phyloP scores from a whole-genome alignment of 2,888 invertebrate species.

The Ditylenchus weischeri region DNA sequence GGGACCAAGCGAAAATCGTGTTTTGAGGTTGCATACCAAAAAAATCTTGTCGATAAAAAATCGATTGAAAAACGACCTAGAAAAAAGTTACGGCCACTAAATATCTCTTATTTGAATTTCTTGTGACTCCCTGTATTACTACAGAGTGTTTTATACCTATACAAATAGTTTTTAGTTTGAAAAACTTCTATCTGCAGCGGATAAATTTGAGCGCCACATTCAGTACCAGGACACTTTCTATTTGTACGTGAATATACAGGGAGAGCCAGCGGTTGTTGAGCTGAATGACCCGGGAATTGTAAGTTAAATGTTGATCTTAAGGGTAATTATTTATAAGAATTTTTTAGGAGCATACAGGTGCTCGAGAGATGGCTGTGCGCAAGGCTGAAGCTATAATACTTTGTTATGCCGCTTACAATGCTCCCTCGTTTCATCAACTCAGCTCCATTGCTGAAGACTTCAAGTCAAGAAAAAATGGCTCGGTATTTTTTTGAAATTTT shows the following conservation, averaged over 20 bases:
- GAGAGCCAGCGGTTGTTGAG: slow-evolving; percentile 23
- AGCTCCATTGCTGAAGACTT: slow-evolving; percentile 34
- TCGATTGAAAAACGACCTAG: too few relatives aligned
- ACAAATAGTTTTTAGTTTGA: slow-evolving; percentile 34
- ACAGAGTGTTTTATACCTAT: not conserved
- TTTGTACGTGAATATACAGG: slow-evolving; percentile 29
- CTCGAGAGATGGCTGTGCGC: slow-evolving; percentile 37
- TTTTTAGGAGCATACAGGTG: slow-evolving; percentile 39
- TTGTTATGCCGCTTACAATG: slow-evolving; percentile 33
- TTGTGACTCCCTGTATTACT: too few relatives aligned
- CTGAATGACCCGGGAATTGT: slow-evolving; percentile 32
- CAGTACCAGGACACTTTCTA: slow-evolving; percentile 38
- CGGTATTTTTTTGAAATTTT: slow-evolving; percentile 7
- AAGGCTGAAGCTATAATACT: slow-evolving; percentile 40
- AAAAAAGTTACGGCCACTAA: too few relatives aligned
- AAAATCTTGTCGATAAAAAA: too few relatives aligned
- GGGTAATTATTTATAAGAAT: slow-evolving; percentile 15
- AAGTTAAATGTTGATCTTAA: slow-evolving; percentile 12
- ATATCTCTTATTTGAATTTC: too few relatives aligned
- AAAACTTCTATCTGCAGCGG: slow-evolving; percentile 30
- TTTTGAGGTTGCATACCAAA: too few relatives aligned
- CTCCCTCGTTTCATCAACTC: slow-evolving; percentile 33
- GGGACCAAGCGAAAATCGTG: too few relatives aligned
- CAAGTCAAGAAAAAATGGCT: slow-evolving; percentile 15
- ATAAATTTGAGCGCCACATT: slow-evolving; percentile 37